Conservation (phyloP, 2,888 invertebrate species). For the Atherix ibis region DNA sequence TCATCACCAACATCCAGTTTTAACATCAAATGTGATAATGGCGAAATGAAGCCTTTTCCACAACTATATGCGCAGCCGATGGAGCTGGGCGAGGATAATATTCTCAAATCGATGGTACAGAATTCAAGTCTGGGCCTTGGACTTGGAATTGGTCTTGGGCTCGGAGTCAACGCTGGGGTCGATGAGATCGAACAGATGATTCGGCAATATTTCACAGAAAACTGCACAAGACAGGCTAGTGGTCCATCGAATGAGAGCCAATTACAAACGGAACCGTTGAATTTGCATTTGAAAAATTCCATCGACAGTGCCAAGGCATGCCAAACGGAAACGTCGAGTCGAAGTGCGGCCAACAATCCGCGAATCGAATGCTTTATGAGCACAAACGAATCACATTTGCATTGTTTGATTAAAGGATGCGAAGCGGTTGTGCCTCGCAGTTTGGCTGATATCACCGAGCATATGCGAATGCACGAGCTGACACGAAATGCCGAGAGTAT, state of each 20-base stretch:
- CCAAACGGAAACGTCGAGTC: too few relatives aligned
- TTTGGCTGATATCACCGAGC: slow-evolving; percentile 15
- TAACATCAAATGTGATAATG: too few relatives aligned
- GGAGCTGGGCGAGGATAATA: not conserved
- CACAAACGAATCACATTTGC: slow-evolving; percentile 13
- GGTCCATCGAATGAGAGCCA: not conserved
- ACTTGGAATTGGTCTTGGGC: too few relatives aligned
- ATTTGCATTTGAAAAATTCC: slow-evolving; percentile 8
- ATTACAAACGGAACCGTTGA: slow-evolving; percentile 11
- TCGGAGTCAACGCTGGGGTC: too few relatives aligned
- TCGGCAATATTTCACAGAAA: slow-evolving; percentile 13
- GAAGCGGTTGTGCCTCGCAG: slow-evolving; percentile 15
- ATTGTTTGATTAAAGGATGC: slow-evolving; percentile 16
- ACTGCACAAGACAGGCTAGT: slow-evolving; percentile 10
- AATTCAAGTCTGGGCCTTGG: not conserved
- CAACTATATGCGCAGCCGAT: not conserved
- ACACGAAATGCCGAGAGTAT: slow-evolving; percentile 10
- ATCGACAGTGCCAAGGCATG: too few relatives aligned
- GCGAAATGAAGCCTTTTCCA: too few relatives aligned
- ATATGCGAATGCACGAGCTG: slow-evolving; percentile 13
- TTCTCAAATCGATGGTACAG: slow-evolving; percentile 1
- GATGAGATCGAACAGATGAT: slow-evolving; percentile 14
- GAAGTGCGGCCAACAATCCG: not conserved
- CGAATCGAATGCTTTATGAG: slow-evolving; percentile 5
- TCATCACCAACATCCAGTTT: not conserved